Base-by-base conservation (phyloP, 2,797 vertebrate species). In the Erethizon dorsatum region DNA sequence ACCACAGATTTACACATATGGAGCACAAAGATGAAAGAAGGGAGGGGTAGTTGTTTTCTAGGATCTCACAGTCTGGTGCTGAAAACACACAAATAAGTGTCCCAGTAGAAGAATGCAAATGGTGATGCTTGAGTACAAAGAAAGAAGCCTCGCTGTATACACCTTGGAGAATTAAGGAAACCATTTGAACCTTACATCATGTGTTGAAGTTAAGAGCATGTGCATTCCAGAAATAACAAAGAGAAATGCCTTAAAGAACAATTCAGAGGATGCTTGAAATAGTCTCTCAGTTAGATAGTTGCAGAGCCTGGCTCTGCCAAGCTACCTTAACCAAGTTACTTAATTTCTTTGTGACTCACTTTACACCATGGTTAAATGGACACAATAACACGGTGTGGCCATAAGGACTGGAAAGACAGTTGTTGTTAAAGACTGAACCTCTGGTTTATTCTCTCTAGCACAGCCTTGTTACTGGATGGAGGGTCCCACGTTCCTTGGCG, bases 391-490 rank as follows among this genome's bases (percentile, higher is more conserved):
- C 8, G 52, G 31, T 59, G 26, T 73, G 24, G n/a, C 22, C 50
- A 75, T n/a, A 69, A 52, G 37, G 41, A 92, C 91, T 93, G 57
- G 28, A 93, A 88, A 85, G 20, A 80, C 8, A 54, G 33, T 14
- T 33, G 3, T 10, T 15, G 57, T 77, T 77, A 69, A 57, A 67
- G 22, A 61, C 0, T 73, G 45, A 88, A 52, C 5, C 6, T 41
- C 22, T 50, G 71, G 28, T 75, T 90, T 71, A 59, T n/a, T 83
- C 69, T 88, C 83, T 89, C 92, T 85, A 80, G 24, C 63, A 91
- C 3, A 78, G 28, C 28, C 47, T 78, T 78, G 28, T 47, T 47
- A 13, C 24, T 47, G 71, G 41, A 47, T 28, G 10, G 24, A 47
- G 41, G 18, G 22, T 28, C 12, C 12, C 73, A 50, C 31, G 24